Conservation (phyloP, 2,113 vertebrate genomes). For the Plecotus auritus region DNA sequence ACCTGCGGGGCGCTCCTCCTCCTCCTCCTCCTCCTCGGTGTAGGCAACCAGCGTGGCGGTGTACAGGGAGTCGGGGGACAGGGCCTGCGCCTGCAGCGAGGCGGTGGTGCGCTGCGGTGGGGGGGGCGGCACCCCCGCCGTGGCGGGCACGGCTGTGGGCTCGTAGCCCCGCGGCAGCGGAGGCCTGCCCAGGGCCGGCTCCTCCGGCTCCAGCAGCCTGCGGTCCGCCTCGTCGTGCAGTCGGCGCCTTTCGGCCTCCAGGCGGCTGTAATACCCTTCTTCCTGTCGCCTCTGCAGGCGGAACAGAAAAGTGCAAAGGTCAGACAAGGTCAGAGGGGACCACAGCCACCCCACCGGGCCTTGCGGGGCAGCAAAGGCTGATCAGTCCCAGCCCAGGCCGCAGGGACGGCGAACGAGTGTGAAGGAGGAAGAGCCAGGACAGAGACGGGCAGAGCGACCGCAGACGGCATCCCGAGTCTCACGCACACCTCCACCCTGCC, state of each 20-base stretch:
- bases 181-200: constrained; percentile 97
- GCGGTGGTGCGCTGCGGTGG: constrained; percentile 98
- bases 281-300: constrained; percentile 95
- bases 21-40: constrained; percentile 87
- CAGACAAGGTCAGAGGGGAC: constrained; percentile 11
- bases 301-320: constrained; percentile 66
- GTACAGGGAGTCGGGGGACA: constrained; percentile 97
- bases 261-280: constrained; percentile 96
- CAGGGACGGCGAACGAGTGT: fast-evolving
- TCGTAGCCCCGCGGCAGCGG: constrained; percentile 96
- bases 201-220: constrained; percentile 93
- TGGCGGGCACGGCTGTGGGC: constrained; percentile 82
- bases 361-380: not conserved
- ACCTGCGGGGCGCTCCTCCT: constrained; percentile 88
- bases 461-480: not conserved
- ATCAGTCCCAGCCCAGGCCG: not conserved
- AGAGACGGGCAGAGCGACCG: not conserved
- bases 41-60: constrained; percentile 98
- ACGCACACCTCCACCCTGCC: fast-evolving
- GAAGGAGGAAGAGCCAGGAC: not conserved
- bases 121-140: constrained; percentile 90
- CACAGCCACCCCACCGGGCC: not conserved
- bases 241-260: constrained; percentile 96
- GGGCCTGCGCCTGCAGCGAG: constrained; percentile 98
- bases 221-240: constrained; percentile 96